These are phyloP conservation scores for Melanotaenia duboulayi DNA, from an alignment of 2,113 vertebrate genomes.

Conservation along the genomic window DNA sequence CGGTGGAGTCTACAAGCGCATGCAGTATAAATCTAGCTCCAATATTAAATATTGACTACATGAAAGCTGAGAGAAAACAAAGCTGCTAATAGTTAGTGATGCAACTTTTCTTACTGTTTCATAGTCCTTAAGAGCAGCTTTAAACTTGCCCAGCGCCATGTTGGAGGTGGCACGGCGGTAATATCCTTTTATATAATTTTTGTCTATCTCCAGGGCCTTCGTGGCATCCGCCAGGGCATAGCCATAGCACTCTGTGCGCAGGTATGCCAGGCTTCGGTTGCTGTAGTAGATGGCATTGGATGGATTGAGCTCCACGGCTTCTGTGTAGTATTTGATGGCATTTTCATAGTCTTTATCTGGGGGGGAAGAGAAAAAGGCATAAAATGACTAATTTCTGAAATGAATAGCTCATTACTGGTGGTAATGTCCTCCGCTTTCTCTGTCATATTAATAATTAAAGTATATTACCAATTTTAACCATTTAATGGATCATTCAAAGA, in stretches of 20 bases:
- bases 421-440: no score
- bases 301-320: slow-evolving; percentile 91
- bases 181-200: slow-evolving; percentile 95
- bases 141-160: slow-evolving; percentile 97
- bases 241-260: slow-evolving; percentile 95
- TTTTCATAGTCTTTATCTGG: slow-evolving; percentile 94
- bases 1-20: no score
- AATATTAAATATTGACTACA: no score
- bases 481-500: no score
- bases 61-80: no score
- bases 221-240: slow-evolving; percentile 94
- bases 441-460: no score
- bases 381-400: no score
- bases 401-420: no score
- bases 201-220: slow-evolving; percentile 89
- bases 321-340: slow-evolving; percentile 91
- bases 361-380: slow-evolving; percentile 14
- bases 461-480: no score
- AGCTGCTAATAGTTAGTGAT: background rate
- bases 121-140: slow-evolving; percentile 93
- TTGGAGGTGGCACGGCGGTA: slow-evolving; percentile 94
- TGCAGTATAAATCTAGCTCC: no score
- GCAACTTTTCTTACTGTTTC: slow-evolving; percentile 86
- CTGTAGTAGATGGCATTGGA: slow-evolving; percentile 92
- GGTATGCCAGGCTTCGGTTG: slow-evolving; percentile 95